These are phyloP conservation scores for Gila robusta DNA, from an alignment of 2,797 vertebrate genomes.

Conservation along the genomic window DNA sequence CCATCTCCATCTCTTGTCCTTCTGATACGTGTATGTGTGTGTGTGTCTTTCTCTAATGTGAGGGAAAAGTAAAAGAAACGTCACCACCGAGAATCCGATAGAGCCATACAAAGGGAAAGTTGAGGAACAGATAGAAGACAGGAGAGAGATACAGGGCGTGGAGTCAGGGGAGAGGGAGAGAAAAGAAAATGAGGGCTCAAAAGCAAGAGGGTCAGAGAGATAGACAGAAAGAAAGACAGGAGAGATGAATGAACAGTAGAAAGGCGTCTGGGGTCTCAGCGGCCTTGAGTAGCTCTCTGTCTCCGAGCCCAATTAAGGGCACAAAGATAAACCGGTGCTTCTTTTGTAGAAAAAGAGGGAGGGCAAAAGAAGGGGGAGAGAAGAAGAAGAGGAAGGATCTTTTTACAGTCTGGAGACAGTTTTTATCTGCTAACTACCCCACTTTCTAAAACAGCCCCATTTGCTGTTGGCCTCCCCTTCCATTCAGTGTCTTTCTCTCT, in stretches of 20 bases:
- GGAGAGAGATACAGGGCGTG: conserved; percentile 40
- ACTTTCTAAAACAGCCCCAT: conserved; percentile 66
- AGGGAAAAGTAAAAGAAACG: conserved; percentile 42
- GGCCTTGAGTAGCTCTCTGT: conserved; percentile 66
- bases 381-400: conserved; percentile 68
- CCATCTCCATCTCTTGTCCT: conserved; percentile 37
- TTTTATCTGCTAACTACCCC: conserved; percentile 78
- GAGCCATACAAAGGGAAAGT: conserved; percentile 28
- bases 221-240: conserved; percentile 51
- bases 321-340: conserved; percentile 65
- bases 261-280: conserved; percentile 63
- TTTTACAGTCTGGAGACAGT: conserved; percentile 74
- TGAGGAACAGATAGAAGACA: conserved; percentile 39
- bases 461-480: conserved; percentile 56
- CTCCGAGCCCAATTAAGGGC: conserved; percentile 71
- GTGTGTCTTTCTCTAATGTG: conserved; percentile 44
- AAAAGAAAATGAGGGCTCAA: conserved; percentile 41
- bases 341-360: conserved; percentile 57
- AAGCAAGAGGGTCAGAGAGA: conserved; percentile 50
- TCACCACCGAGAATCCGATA: conserved; percentile 28
- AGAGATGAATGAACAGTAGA: conserved; percentile 65
- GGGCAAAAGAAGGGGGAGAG: conserved; percentile 54
- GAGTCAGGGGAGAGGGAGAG: conserved; percentile 50
- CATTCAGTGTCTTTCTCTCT: conserved; percentile 54
- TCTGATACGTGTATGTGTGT: conserved; percentile 34